phyloP scores from a whole-genome alignment of 2,797 vertebrate species.

The Poeciliopsis infans region DNA sequence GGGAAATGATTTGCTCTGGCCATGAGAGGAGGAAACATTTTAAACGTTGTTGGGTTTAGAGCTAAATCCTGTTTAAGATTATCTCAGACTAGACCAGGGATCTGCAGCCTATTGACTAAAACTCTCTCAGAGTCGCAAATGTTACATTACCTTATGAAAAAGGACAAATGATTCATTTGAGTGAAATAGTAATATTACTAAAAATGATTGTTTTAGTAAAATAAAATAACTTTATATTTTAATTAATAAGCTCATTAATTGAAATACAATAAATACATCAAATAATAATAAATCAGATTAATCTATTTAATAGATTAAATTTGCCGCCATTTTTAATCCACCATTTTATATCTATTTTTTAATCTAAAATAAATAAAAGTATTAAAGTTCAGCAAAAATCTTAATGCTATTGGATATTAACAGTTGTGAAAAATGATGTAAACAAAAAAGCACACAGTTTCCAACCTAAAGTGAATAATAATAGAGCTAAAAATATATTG shows the following conservation, averaged over 20 bases:
- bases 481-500: not conserved
- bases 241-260: no score
- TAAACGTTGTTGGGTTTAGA: slow-evolving; percentile 6
- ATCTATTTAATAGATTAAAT: not conserved
- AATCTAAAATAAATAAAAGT: not conserved
- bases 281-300: no score
- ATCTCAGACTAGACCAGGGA: slow-evolving; percentile 21
- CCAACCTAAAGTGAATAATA: not conserved
- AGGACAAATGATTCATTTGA: not conserved
- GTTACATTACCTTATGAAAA: not conserved
- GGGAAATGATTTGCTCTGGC: not conserved
- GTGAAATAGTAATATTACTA: no score
- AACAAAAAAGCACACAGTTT: not conserved
- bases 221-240: no score
- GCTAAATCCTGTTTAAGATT: slow-evolving; percentile 41
- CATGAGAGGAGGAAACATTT: not conserved
- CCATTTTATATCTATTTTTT: not conserved
- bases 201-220: no score
- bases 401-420: not conserved
- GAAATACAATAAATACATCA: no score
- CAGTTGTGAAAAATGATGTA: not conserved
- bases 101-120: not conserved
- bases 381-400: not conserved
- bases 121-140: not conserved
- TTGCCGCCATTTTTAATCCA: not conserved